Evolutionary conservation across 2,113 vertebrate species (phyloP).

Genomic region (Plecotus auritus): DNA sequence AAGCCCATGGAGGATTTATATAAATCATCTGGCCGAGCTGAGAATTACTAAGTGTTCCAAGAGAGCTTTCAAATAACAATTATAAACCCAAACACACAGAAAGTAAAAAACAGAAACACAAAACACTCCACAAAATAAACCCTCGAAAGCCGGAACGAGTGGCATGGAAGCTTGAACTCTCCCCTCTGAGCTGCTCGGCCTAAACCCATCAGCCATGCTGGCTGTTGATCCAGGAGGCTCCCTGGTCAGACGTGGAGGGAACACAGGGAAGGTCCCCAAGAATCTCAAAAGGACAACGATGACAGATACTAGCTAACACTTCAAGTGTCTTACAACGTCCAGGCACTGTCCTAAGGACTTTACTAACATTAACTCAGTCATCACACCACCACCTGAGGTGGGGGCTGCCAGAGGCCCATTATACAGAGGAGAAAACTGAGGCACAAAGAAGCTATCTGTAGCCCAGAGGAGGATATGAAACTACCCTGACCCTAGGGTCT

Average conservation of each 20-base stretch:
- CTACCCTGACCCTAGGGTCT: neutral
- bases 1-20: neutral
- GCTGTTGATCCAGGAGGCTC: neutral
- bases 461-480: neutral
- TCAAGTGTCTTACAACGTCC: neutral
- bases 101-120: neutral
- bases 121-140: neutral
- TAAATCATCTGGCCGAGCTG: neutral
- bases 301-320: neutral
- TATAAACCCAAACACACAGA: neutral
- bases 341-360: neutral
- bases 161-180: fast-evolving
- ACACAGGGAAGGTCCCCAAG: neutral
- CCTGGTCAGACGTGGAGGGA: neutral
- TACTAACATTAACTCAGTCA: neutral
- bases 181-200: neutral
- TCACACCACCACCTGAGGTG: neutral
- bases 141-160: neutral
- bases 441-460: neutral
- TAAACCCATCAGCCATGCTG: fast-evolving
- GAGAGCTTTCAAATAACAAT: neutral
- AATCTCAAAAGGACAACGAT: neutral
- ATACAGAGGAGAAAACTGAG: neutral
- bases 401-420: neutral
- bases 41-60: neutral